A percentile compares a stretch with the other conserved stretches of the same genome.
Evolutionary conservation across 2,797 vertebrate species (phyloP).

Genomic region (Mionectes olivaceus): DNA sequence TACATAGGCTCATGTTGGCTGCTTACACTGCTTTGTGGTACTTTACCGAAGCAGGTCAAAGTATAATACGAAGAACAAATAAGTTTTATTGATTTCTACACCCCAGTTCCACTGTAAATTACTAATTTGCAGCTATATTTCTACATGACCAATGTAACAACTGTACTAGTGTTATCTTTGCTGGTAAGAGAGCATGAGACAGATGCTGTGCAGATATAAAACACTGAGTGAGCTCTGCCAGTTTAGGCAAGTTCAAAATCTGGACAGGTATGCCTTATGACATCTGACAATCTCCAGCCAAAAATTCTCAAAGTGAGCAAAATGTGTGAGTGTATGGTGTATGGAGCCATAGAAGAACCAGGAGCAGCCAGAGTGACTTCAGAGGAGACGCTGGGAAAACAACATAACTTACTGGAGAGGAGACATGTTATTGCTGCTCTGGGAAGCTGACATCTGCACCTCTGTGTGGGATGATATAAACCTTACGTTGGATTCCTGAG

Average conservation of each 20-base stretch:
- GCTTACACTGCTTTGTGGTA: neutral
- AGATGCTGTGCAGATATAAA: neutral
- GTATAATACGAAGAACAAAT: neutral
- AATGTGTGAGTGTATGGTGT: neutral
- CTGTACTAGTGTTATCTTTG: neutral
- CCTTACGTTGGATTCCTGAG: constrained; percentile 65
- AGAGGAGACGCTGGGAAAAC: constrained; percentile 55
- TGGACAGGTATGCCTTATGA: neutral
- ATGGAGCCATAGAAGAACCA: constrained; percentile 13
- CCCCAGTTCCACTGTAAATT: neutral
- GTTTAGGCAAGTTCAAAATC: constrained; percentile 21
- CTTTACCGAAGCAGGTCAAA: neutral
- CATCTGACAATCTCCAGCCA: constrained; percentile 10
- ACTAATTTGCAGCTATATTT: neutral
- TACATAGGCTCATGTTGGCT: neutral
- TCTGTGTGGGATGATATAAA: constrained; percentile 70
- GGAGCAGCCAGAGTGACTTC: constrained; percentile 50
- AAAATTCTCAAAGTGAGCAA: constrained; percentile 25
- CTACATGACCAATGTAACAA: neutral
- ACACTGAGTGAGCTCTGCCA: neutral
- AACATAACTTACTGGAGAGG: constrained; percentile 61
- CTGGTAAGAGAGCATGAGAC: neutral
- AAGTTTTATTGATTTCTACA: neutral
- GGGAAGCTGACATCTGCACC: constrained; percentile 68
- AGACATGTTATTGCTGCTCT: constrained; percentile 65